Percentiles rank a stretch among this genome's conserved stretches.
Conservation (phyloP, 2,888 invertebrate genomes). For the Eupithecia pulchellata region DNA sequence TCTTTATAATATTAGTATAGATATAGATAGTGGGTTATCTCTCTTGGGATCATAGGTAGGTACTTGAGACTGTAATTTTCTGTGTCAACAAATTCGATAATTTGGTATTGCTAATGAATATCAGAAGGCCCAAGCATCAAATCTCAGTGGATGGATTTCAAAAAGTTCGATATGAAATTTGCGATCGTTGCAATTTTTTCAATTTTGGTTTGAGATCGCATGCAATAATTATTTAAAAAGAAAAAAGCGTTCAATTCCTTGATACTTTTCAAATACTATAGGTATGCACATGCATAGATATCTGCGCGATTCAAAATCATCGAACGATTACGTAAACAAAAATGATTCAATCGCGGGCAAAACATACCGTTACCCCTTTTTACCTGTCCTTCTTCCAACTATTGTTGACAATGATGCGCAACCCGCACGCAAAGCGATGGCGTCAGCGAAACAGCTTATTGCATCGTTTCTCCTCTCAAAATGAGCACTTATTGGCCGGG, state of each 20-base stretch:
- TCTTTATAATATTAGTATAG: no score
- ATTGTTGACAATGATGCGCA: not conserved
- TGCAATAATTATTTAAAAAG: not conserved
- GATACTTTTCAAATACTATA: not conserved
- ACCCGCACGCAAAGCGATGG: not conserved
- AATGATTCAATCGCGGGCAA: not conserved
- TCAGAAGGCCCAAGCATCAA: not conserved
- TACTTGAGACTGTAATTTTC: not conserved
- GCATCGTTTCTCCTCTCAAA: constrained; percentile 28
- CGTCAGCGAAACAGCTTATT: constrained; percentile 25
- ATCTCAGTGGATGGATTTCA: not conserved
- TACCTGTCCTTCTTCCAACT: not conserved
- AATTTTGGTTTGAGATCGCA: no score
- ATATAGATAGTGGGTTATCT: no score
- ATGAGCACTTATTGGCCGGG: constrained; percentile 32
- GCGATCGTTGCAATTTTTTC: not conserved
- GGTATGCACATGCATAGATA: not conserved
- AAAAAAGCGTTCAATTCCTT: not conserved
- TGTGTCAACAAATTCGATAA: not conserved
- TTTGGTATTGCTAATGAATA: not conserved
- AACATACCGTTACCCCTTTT: not conserved
- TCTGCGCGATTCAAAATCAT: not conserved
- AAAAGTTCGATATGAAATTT: not conserved
- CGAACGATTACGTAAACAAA: no score
- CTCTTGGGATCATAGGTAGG: no score